Conservation (phyloP, 2,888 invertebrate genomes). For the Lepidocyrtoides sp. region DNA sequence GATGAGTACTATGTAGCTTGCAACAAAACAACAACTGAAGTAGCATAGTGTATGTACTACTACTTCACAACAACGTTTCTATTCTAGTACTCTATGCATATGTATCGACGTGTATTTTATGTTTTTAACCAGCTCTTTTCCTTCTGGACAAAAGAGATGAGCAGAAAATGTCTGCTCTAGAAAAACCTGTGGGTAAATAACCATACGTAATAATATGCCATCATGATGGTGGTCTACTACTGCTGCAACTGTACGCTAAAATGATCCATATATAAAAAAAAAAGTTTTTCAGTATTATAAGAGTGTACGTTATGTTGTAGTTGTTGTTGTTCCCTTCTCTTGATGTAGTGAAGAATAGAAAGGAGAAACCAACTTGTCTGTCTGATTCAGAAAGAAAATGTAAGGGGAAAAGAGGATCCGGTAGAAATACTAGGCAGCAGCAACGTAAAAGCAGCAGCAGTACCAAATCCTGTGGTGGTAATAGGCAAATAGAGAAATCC, state of each 20-base stretch:
- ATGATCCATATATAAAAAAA: conserved; percentile 62
- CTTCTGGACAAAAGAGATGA: conserved; percentile 33
- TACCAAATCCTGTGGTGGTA: conserved; percentile 13
- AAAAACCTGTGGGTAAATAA: conserved; percentile 61
- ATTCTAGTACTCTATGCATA: neutral
- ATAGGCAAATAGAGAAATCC: neutral
- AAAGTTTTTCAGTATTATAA: neutral
- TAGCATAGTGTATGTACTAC: neutral
- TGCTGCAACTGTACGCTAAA: neutral
- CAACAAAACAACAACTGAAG: conserved; percentile 28
- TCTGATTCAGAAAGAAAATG: conserved; percentile 47
- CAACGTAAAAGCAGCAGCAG: conserved; percentile 32
- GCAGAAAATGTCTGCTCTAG: conserved; percentile 45
- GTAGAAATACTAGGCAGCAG: conserved; percentile 3
- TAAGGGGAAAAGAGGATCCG: conserved; percentile 22
- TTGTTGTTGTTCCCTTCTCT: neutral
- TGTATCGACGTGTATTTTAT: conserved; percentile 22
- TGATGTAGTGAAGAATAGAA: neutral
- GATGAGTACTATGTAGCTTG: conserved; percentile 36
- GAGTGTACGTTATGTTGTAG: neutral
- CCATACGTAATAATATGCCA: conserved; percentile 49
- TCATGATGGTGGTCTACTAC: conserved; percentile 35
- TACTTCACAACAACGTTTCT: neutral
- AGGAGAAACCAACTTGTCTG: conserved; percentile 44
- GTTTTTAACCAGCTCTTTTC: conserved; percentile 2